phyloP scores from a whole-genome alignment of 1,140 invertebrate genomes.

The Dreissena rostriformis region DNA sequence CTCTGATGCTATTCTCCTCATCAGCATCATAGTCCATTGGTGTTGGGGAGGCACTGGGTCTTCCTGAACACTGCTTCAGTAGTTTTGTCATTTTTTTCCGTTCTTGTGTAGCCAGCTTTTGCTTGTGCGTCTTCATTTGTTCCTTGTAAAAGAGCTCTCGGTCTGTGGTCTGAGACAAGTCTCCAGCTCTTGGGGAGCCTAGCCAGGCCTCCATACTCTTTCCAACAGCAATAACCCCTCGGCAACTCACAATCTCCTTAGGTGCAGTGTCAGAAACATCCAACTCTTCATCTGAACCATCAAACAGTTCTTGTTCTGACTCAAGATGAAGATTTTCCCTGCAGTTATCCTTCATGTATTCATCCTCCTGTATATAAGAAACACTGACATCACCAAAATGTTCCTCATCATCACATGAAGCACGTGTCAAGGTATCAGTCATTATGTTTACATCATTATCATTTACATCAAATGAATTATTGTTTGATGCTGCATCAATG shows the following conservation, averaged over 20 bases:
- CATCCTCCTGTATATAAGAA: not conserved
- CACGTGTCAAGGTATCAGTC: not conserved
- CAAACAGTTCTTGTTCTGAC: conserved; percentile 24
- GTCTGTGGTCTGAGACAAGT: not conserved
- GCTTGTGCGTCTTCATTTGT: conserved; percentile 39
- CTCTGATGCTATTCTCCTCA: conserved; percentile 39
- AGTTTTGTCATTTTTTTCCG: conserved; percentile 35
- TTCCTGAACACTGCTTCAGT: conserved; percentile 16
- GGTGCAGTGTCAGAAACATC: not conserved
- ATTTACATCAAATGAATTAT: not conserved
- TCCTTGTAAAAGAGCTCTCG: conserved; percentile 5
- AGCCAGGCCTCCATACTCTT: conserved; percentile 45
- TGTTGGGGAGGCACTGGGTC: conserved; percentile 46
- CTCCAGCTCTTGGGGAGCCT: not conserved
- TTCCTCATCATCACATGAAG: not conserved
- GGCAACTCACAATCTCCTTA: conserved; percentile 12
- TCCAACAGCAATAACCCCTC: conserved; percentile 33
- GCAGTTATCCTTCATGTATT: not conserved
- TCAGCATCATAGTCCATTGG: conserved; percentile 55
- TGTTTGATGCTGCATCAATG: not conserved
- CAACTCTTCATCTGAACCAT: conserved; percentile 36
- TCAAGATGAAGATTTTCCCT: conserved; percentile 16
- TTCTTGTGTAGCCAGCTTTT: conserved; percentile 41
- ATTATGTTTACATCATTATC: not conserved
- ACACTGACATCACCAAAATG: not conserved